Evolutionary conservation across 2,797 vertebrate genomes (phyloP).

Genomic region (Alosa sapidissima): DNA sequence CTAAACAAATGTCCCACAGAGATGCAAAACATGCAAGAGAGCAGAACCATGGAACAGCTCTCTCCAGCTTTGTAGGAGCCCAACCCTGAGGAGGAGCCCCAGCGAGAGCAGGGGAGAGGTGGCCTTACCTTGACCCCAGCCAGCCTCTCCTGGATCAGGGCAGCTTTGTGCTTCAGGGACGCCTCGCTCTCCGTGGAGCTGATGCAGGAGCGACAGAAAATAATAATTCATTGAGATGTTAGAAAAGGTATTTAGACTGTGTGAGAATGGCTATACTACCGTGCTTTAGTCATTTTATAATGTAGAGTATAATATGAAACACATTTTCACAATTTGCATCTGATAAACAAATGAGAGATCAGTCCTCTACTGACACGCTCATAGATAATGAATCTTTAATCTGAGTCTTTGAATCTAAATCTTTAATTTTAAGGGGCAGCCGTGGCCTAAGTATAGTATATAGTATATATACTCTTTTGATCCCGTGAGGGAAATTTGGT

Average conservation of each 20-base stretch:
- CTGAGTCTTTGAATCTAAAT: no score
- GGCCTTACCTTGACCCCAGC: conserved; percentile 72
- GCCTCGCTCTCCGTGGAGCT: conserved; percentile 77
- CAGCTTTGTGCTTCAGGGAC: conserved; percentile 72
- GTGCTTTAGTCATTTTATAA: not conserved
- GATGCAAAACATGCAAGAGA: not conserved
- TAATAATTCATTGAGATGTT: not conserved
- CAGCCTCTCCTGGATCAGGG: conserved; percentile 71
- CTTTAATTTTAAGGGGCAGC: no score
- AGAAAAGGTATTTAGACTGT: not conserved
- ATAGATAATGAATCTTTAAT: no score
- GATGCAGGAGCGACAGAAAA: not conserved
- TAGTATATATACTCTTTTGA: no score
- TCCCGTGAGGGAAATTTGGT: no score
- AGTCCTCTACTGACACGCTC: no score
- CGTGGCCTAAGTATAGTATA: no score
- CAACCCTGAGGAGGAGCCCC: no score
- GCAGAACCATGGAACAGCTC: not conserved
- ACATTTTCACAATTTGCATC: not conserved
- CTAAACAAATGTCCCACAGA: not conserved
- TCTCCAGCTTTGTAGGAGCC: not conserved
- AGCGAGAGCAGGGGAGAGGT: not conserved
- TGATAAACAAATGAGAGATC: not conserved
- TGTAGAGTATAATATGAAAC: no score
- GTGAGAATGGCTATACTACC: not conserved